Percentiles rank a stretch among this genome's conserved stretches.
Evolutionary conservation across 2,888 invertebrate species (phyloP).

Genomic region (Anthrax anthrax): DNA sequence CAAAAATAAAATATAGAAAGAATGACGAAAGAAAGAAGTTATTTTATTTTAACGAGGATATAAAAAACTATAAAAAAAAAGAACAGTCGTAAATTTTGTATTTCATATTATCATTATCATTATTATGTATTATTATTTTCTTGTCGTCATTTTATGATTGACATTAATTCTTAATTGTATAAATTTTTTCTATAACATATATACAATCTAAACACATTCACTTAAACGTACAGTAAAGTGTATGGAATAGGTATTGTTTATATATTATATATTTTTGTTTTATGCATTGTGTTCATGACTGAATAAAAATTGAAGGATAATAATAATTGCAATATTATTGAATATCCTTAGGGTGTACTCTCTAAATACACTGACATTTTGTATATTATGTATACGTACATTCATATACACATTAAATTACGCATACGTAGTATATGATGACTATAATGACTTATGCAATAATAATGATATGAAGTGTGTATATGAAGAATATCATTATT

Average conservation of each 20-base stretch:
- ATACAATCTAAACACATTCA: background rate
- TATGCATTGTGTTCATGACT: background rate
- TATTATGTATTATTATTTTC: no score
- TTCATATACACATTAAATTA: no score
- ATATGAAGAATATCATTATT: background rate
- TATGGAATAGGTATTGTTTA: no score
- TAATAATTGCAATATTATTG: background rate
- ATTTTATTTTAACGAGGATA: background rate
- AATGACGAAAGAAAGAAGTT: no score
- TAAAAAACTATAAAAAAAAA: background rate
- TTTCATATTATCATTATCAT: background rate
- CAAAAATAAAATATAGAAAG: no score
- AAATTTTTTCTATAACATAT: slow-evolving; percentile 2
- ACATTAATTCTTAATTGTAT: slow-evolving; percentile 8
- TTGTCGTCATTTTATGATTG: slow-evolving; percentile 3
- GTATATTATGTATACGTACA: no score
- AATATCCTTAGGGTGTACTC: no score
- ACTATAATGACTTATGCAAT: no score
- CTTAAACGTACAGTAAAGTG: no score
- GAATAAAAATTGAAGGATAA: background rate
- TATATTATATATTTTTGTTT: background rate
- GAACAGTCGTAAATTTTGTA: slow-evolving; percentile 5
- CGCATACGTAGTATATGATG: no score
- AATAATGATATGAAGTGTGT: background rate
- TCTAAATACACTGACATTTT: no score